A percentile compares a stretch with the other conserved stretches of the same genome.
These are phyloP conservation scores for Nudaria mundana DNA, from an alignment of 2,888 invertebrate species.

Conservation along the genomic window DNA sequence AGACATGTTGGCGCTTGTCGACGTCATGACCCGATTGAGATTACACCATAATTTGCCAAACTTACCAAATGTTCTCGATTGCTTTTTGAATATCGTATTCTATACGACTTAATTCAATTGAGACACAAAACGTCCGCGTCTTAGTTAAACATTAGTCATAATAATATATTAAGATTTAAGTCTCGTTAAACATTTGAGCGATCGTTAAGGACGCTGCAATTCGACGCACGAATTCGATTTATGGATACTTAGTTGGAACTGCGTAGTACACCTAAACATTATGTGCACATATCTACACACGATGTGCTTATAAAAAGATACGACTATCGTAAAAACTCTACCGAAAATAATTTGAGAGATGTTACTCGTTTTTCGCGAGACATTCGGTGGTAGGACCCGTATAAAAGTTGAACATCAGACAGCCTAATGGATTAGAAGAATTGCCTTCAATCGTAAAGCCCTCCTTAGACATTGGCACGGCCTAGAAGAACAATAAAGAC, in stretches of 20 bases:
- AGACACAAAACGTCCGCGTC: too few relatives aligned
- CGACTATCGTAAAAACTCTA: conserved; percentile 76
- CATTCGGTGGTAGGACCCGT: conserved; percentile 73
- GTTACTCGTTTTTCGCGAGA: conserved; percentile 73
- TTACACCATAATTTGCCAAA: conserved; percentile 59
- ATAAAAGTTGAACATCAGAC: conserved; percentile 77
- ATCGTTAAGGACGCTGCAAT: conserved; percentile 44
- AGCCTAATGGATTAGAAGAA: conserved; percentile 79
- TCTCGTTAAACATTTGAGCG: conserved; percentile 8
- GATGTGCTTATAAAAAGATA: conserved; percentile 79
- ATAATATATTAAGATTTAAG: conserved; percentile 4
- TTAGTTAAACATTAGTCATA: conserved; percentile 6
- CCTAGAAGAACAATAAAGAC: conserved; percentile 60
- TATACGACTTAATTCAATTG: neutral
- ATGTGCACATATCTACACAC: conserved; percentile 74
- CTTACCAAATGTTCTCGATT: conserved; percentile 62
- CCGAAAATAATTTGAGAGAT: conserved; percentile 79
- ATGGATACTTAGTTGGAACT: conserved; percentile 64
- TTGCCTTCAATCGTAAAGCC: conserved; percentile 70
- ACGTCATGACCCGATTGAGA: conserved; percentile 47
- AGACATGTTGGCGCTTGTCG: conserved; percentile 62
- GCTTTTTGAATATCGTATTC: conserved; percentile 2
- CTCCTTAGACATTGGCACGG: conserved; percentile 57
- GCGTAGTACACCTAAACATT: conserved; percentile 67
- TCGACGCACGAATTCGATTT: conserved; percentile 75